Base-by-base conservation (phyloP, 2,888 invertebrate genomes). In the Andrena flavipes region DNA sequence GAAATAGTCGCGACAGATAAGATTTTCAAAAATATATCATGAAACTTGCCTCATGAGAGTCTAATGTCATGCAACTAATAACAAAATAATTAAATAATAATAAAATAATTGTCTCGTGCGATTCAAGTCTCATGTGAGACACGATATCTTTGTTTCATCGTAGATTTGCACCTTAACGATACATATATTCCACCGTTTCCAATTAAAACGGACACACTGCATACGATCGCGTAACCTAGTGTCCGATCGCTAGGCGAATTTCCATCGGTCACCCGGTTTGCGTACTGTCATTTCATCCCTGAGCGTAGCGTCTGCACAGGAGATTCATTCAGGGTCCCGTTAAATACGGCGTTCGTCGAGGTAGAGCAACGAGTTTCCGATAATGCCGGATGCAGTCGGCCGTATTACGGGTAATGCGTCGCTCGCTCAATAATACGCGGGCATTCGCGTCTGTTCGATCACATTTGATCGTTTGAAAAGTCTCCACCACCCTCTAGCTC, bases 381-480 rank as follows among this genome's bases (percentile, higher is more conserved):
- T 92, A 91, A 92, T 89, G 88, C 88, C 89, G 87, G 90, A 91
- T 87, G 90, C 91, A 90, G 85, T 84, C 87, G 88, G 87, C 86
- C 90, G 90, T 90, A 91, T 91, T 92, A 89, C 87, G 91, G 90
- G 91, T 91, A 91, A 91, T 90, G 89, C 89, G 86, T 89, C 87
- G 88, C 83, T 69, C 83, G 83, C 83, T 88, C 86, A 86, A 84
- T 88, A 89, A 88, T 88, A 87, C 84, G 82, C 82, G 82, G 42
- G 81, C 84, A 85, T 86, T 86, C 86, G 85, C 85, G 82, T 87
- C 86, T 76, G 86, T 82, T 89, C 87, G 84, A 90, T 89, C 86
- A 85, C 85, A 86, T 79, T 87, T 88, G 88, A 88, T 90, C 87
- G 84, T 79, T 85, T 82, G 84, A 83, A 87, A 80, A 73, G 79